Evolutionary conservation across 2,888 invertebrate species (phyloP).

Genomic region (Acronicta alni): DNA sequence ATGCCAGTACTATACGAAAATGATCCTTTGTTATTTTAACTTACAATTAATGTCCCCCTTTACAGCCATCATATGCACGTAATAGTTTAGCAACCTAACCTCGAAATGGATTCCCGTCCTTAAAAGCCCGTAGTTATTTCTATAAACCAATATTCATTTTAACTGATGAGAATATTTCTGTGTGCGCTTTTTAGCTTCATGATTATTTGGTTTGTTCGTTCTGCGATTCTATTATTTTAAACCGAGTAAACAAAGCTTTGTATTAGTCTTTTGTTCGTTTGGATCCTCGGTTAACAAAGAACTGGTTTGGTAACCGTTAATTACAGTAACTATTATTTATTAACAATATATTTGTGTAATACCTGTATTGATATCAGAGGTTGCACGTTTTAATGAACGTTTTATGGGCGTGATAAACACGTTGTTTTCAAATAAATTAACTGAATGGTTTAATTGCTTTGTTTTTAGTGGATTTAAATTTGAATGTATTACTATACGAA

Average conservation of each 20-base stretch:
- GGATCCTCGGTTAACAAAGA: slow-evolving; percentile 21
- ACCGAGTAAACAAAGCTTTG: slow-evolving; percentile 46
- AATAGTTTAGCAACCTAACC: slow-evolving; percentile 23
- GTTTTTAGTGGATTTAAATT: slow-evolving; percentile 19
- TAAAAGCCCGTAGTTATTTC: slow-evolving; percentile 54
- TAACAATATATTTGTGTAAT: slow-evolving; percentile 9
- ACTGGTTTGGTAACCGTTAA: slow-evolving; percentile 26
- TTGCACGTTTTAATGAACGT: slow-evolving; percentile 19
- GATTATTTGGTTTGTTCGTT: slow-evolving; percentile 44
- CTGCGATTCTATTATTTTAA: slow-evolving; percentile 50
- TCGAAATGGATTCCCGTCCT: slow-evolving; percentile 41
- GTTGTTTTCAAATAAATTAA: slow-evolving; percentile 23
- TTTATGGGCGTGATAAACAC: slow-evolving; percentile 21
- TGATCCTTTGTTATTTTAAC: slow-evolving; percentile 1
- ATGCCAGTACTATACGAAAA: neutral
- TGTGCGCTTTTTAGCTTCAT: slow-evolving; percentile 54
- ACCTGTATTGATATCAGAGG: slow-evolving; percentile 22
- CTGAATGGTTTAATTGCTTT: slow-evolving; percentile 13
- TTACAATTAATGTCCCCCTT: neutral
- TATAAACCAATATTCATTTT: slow-evolving; percentile 62
- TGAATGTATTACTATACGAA: slow-evolving; percentile 7
- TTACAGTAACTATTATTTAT: slow-evolving; percentile 12
- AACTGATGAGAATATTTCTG: slow-evolving; percentile 51
- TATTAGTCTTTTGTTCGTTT: slow-evolving; percentile 39
- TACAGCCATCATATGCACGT: neutral